phyloP scores from a whole-genome alignment of 1,140 invertebrate genomes.

The Brachystomella parvula region DNA sequence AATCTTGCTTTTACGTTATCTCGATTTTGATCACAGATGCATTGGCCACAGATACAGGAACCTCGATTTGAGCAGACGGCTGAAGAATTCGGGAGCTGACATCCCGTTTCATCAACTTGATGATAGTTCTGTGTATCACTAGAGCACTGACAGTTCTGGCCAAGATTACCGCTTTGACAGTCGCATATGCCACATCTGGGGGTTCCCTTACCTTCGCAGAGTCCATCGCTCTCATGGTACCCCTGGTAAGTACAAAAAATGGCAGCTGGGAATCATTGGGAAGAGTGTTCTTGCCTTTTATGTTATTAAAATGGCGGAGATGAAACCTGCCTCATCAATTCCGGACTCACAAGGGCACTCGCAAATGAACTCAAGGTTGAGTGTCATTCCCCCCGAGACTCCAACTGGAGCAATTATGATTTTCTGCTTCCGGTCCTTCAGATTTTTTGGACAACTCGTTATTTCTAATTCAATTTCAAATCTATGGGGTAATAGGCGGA shows the following conservation, averaged over 20 bases:
- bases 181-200: constrained; percentile 77
- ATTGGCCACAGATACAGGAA: constrained; percentile 24
- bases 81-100: constrained; percentile 49
- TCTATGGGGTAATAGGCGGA: constrained; percentile 14
- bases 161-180: constrained; percentile 67
- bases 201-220: constrained; percentile 39
- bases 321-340: constrained; percentile 46
- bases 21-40: constrained; percentile 42
- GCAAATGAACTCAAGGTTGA: constrained; percentile 80
- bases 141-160: constrained; percentile 77
- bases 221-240: constrained; percentile 18
- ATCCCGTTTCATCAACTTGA: constrained; percentile 2
- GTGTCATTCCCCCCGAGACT: constrained; percentile 70
- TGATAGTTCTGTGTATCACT: constrained; percentile 44
- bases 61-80: constrained; percentile 50
- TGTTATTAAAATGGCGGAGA: constrained; percentile 4
- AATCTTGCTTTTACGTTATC: constrained; percentile 82
- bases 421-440: constrained; percentile 64
- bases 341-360: constrained; percentile 74
- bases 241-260: no score
- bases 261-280: neutral
- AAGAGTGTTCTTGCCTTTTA: neutral
- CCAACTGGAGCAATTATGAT: constrained; percentile 87
- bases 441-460: constrained; percentile 60
- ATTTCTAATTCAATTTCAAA: constrained; percentile 39